A percentile compares a stretch with the other conserved stretches of the same genome.
These are phyloP conservation scores for Phylloscopus whistleri DNA, from an alignment of 2,113 vertebrate genomes.

Conservation along the genomic window DNA sequence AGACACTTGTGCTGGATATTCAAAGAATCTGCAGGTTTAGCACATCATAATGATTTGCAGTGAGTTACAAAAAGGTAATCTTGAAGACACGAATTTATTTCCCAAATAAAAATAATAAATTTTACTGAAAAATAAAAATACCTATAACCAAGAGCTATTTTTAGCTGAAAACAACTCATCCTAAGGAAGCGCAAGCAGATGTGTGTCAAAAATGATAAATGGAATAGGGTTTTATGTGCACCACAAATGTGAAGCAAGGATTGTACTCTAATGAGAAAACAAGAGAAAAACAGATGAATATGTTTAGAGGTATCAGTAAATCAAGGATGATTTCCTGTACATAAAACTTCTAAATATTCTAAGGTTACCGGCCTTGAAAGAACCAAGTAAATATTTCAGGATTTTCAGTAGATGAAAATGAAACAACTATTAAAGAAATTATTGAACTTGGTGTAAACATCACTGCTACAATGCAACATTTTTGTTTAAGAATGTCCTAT, in stretches of 20 bases:
- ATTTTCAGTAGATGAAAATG: background rate
- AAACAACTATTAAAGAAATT: background rate
- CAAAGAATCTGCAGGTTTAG: background rate
- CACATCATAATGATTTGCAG: background rate
- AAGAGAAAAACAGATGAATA: background rate
- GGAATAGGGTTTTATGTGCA: background rate
- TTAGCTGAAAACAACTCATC: background rate
- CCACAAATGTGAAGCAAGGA: background rate
- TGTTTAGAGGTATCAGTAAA: background rate
- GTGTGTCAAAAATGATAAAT: background rate
- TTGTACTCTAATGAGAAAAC: background rate
- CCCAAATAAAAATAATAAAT: background rate
- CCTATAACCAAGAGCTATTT: background rate
- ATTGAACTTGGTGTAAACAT: background rate
- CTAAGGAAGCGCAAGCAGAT: background rate
- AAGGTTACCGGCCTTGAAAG: background rate
- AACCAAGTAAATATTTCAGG: background rate
- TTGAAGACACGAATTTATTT: constrained; percentile 1
- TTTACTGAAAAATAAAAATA: background rate
- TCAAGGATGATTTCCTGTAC: background rate
- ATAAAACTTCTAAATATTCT: background rate
- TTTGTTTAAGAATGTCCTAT: background rate
- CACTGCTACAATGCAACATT: background rate
- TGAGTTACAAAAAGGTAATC: background rate
- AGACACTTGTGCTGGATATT: background rate